Conservation (phyloP, 2,797 vertebrate genomes). For the Tamandua tetradactyla region DNA sequence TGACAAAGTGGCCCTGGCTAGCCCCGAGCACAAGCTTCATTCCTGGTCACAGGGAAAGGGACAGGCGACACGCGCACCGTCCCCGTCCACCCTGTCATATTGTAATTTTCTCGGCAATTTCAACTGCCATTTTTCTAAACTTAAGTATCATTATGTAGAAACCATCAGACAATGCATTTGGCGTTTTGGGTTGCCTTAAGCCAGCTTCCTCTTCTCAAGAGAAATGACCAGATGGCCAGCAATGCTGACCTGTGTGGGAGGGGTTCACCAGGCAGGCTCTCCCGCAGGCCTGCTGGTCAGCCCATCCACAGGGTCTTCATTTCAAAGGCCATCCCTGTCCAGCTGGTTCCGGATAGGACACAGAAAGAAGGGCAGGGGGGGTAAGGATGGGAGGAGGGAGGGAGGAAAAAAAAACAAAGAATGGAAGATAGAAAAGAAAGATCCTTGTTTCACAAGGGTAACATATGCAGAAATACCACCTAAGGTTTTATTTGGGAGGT, state of each 20-base stretch:
- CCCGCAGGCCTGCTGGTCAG: neutral
- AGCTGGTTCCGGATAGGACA: neutral
- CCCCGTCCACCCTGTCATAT: no score
- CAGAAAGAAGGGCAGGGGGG: neutral
- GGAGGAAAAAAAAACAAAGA: no score
- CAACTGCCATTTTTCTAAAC: no score
- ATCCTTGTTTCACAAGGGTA: fast-evolving
- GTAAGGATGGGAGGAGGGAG: no score
- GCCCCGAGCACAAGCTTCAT: no score
- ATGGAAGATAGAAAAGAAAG: fast-evolving
- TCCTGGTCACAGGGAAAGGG: no score
- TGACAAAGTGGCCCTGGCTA: no score
- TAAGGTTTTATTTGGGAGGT: fast-evolving
- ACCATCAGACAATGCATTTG: neutral
- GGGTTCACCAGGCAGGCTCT: fast-evolving
- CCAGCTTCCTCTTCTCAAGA: neutral
- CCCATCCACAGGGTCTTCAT: fast-evolving
- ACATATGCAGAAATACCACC: fast-evolving
- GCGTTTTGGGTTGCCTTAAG: neutral
- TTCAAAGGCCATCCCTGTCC: fast-evolving
- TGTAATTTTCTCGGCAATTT: neutral
- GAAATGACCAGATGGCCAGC: neutral
- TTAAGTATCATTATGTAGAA: neutral
- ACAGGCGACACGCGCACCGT: no score
- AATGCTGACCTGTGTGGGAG: fast-evolving